Conservation (phyloP, 2,888 invertebrate species). For the Cephonodes hylas region DNA sequence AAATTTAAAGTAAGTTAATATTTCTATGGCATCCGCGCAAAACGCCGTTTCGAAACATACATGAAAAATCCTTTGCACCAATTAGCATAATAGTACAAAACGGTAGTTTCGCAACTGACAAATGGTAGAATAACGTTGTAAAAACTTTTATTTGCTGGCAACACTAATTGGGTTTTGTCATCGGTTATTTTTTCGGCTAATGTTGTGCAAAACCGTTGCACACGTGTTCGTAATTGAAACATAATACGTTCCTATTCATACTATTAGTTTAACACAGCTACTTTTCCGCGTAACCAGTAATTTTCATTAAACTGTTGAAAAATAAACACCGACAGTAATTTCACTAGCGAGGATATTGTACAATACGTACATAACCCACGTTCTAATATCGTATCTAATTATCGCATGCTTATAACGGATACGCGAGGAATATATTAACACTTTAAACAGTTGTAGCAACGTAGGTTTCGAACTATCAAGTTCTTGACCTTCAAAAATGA, state of each 20-base stretch:
- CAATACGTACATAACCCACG: not conserved
- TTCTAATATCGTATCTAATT: conserved; percentile 2
- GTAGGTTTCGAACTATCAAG: not conserved
- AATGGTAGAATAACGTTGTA: not conserved
- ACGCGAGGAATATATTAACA: not conserved
- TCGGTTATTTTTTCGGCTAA: conserved; percentile 21
- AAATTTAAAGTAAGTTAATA: not conserved
- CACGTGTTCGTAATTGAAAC: conserved; percentile 22
- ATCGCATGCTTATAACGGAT: not conserved
- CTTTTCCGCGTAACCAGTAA: too few species aligned
- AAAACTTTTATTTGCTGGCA: not conserved
- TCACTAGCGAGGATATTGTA: not conserved
- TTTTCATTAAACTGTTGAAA: not conserved
- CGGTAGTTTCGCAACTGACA: conserved; percentile 4
- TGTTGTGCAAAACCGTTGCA: conserved; percentile 24
- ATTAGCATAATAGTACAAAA: conserved; percentile 22
- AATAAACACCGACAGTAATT: not conserved
- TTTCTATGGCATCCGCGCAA: not conserved
- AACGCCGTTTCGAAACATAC: conserved; percentile 12
- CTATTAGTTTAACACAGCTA: not conserved
- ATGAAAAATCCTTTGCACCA: conserved; percentile 26
- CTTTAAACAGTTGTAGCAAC: not conserved
- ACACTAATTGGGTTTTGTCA: conserved; percentile 31
- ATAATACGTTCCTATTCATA: conserved; percentile 3
- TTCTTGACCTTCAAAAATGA: not conserved